phyloP scores from a whole-genome alignment of 2,888 invertebrate species.

The Deroplatys truncata region DNA sequence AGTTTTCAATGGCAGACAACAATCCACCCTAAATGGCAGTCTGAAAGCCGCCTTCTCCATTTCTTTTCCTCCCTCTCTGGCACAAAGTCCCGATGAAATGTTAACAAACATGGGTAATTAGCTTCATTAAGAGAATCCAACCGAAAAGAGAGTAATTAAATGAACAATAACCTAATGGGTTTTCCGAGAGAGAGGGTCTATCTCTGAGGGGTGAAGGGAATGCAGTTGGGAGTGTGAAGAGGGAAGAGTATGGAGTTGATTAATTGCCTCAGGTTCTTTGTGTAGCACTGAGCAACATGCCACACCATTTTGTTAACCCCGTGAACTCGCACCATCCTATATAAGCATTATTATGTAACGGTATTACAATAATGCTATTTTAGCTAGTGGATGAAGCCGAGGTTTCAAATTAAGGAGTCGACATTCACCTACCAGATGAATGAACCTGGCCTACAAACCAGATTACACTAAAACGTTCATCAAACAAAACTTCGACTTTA shows the following conservation, averaged over 20 bases:
- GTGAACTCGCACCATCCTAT: no score
- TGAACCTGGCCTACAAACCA: no score
- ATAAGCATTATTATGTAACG: no score
- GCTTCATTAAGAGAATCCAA: slow-evolving; percentile 7
- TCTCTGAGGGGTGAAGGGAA: not conserved
- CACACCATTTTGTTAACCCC: not conserved
- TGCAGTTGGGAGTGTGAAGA: not conserved
- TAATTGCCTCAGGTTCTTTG: not conserved
- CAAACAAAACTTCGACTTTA: no score
- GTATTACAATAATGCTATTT: no score
- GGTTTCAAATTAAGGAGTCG: no score
- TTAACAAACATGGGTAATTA: not conserved
- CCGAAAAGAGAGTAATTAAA: slow-evolving; percentile 12
- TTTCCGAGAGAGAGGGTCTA: not conserved
- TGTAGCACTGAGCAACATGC: not conserved
- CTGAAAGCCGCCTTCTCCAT: not conserved
- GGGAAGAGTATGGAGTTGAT: not conserved
- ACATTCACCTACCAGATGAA: no score
- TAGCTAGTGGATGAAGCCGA: no score
- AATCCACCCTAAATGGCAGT: not conserved
- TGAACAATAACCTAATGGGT: slow-evolving; percentile 4
- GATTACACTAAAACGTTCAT: no score
- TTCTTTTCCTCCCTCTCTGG: not conserved
- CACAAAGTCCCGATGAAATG: not conserved
- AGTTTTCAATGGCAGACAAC: no score